Evolutionary conservation across 2,888 invertebrate species (phyloP).

Genomic region (Lasioglossum zephyrum): DNA sequence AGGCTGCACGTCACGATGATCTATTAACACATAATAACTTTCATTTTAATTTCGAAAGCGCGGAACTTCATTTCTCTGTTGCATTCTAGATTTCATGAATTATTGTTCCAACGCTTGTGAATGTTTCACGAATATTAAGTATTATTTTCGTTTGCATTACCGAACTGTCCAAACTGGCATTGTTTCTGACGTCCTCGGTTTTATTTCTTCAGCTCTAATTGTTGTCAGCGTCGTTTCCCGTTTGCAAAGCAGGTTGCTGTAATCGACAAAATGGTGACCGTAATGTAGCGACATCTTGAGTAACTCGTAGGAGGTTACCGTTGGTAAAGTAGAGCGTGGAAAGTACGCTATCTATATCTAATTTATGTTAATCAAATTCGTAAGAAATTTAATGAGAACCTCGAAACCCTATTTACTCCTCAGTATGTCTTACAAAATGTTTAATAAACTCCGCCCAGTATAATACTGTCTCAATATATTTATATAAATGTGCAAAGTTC

Average conservation of each 20-base stretch:
- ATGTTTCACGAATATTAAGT: background rate
- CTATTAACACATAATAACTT: background rate
- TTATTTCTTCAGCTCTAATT: too few relatives aligned
- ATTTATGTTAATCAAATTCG: background rate
- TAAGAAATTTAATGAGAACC: background rate
- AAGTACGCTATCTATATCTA: background rate
- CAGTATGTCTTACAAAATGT: background rate
- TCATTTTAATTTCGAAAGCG: background rate
- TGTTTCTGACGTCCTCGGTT: too few relatives aligned
- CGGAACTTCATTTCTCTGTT: background rate
- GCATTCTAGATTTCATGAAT: background rate
- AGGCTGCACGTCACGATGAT: background rate
- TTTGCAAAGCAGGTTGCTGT: background rate
- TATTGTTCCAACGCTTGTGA: background rate
- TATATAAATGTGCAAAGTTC: background rate
- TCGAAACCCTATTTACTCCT: too few relatives aligned
- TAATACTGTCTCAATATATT: background rate
- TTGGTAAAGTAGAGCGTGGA: background rate
- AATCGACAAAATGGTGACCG: background rate
- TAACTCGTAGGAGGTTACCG: background rate
- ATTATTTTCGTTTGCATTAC: background rate
- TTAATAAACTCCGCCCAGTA: background rate
- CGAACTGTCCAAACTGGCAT: too few relatives aligned
- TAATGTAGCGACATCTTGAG: constrained; percentile 8
- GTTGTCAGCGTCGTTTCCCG: too few relatives aligned